Conservation (phyloP, 2,888 invertebrate genomes). For the Mylabris sibirica region DNA sequence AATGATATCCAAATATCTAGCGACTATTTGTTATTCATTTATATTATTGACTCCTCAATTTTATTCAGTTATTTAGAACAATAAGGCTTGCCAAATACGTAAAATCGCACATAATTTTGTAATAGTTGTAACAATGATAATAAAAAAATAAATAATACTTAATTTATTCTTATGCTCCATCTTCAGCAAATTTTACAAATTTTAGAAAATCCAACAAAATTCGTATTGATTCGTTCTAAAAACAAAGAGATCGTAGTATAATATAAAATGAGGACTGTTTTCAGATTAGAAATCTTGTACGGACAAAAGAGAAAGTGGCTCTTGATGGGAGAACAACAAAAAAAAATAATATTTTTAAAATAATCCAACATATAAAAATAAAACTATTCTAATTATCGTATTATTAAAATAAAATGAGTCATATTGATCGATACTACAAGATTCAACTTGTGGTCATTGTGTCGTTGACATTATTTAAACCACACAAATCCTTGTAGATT, state of each 20-base stretch:
- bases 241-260: slow-evolving; percentile 5
- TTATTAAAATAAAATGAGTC: slow-evolving; percentile 3
- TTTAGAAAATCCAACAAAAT: background rate
- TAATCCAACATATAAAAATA: background rate
- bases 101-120: background rate
- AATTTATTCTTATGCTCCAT: background rate
- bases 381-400: background rate
- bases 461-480: background rate
- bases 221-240: background rate
- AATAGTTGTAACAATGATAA: too few species aligned
- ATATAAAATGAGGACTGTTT: background rate
- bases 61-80: background rate
- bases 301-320: slow-evolving; percentile 8
- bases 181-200: too few species aligned
- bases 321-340: background rate
- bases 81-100: slow-evolving; percentile 1
- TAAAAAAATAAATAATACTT: background rate
- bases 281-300: slow-evolving; percentile 4
- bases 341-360: background rate
- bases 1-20: slow-evolving; percentile 2
- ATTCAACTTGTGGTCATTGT: background rate
- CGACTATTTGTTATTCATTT: slow-evolving; percentile 9
- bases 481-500: background rate
- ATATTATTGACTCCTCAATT: too few species aligned
- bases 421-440: background rate